Percentiles rank a stretch among this genome's conserved stretches.
phyloP scores from a whole-genome alignment of 1,140 invertebrate genomes.

The Drosophila quadrilineata region DNA sequence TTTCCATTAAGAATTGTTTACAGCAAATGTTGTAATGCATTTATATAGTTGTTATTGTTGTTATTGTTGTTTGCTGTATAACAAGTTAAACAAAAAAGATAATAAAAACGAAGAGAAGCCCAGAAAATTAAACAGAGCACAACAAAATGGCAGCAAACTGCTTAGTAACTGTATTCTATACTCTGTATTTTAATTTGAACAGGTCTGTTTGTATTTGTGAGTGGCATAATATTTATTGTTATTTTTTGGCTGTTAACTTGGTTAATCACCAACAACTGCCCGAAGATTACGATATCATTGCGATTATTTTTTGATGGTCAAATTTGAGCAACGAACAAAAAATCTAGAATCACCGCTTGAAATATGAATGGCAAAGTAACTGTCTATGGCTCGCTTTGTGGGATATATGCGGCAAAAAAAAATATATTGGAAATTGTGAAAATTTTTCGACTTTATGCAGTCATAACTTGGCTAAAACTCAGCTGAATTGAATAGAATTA shows the following conservation, averaged over 20 bases:
- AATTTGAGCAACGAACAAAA: conserved; percentile 3
- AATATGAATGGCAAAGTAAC: too few relatives aligned
- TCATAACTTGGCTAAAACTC: too few relatives aligned
- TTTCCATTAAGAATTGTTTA: conserved; percentile 76
- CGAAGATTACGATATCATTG: conserved; percentile 29
- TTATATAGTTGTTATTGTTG: conserved; percentile 28
- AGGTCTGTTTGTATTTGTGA: conserved; percentile 3
- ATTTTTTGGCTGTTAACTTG: conserved; percentile 8
- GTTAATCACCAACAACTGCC: conserved; percentile 3
- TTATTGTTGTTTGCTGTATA: conserved; percentile 35
- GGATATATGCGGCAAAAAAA: too few relatives aligned
- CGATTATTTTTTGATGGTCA: conserved; percentile 30
- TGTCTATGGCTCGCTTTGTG: too few relatives aligned
- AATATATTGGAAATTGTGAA: too few relatives aligned
- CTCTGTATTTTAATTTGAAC: neutral
- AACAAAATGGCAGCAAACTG: conserved; percentile 57
- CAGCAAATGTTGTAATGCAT: conserved; percentile 67
- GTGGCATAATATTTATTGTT: conserved; percentile 39
- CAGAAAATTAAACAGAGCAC: conserved; percentile 78
- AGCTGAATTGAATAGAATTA: too few relatives aligned
- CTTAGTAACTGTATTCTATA: conserved; percentile 3
- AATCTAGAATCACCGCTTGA: conserved; percentile 14
- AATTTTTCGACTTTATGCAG: too few relatives aligned
- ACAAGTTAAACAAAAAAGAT: conserved; percentile 4
- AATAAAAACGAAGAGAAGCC: conserved; percentile 35